Base-by-base conservation (phyloP, 2,113 vertebrate species). In the Protobothrops flavoviridis region DNA sequence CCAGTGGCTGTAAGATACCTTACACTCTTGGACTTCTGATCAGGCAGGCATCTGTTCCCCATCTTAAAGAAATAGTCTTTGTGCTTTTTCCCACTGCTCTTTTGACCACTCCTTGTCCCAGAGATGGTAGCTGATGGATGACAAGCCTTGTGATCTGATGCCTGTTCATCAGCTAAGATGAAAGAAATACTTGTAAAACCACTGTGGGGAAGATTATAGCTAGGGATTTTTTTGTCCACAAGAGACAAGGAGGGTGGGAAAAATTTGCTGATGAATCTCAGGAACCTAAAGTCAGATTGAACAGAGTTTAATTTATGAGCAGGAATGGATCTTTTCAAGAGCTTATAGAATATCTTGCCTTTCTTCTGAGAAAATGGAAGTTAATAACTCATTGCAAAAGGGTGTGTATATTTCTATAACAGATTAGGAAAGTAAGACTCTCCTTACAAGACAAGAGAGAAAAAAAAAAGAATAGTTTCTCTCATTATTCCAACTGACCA, bases 141-240 rank as follows among this genome's bases (percentile, higher is more conserved):
- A 96, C 95, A 90, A 59, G 95, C 96, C 93, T 96, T 59, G 1
- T 97, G 96, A 96, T 94, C 94, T 94, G 94, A 94, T 95, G 94
- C 95, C 94, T 92, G 93, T 93, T 95, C 95, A 94, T 95, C 94
- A 96, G 94, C 94, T 90, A 4, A 94, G 93, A 96, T 94, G 93
- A 96, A 95, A 95, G 94, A 95, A 96, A 89, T 45, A 74, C 93
- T 95, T 91, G 95, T 87, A 91, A 94, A 94, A 96, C 94, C 95
- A 94, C 94, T 92, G 89, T 88, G 92, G 88, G 93, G 95, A 92
- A 95, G 91, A 8, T 59, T 26, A 3, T 87, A 91, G 88, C 93
- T 50, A 56, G 91, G 86, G 90, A 95, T 90, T 53, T 95, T 87
- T 87, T 88, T 87, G 45, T 86, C 92, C 50, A 95, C 50, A 93